phyloP scores from a whole-genome alignment of 2,797 vertebrate species.

The Coregonus ussuriensis region DNA sequence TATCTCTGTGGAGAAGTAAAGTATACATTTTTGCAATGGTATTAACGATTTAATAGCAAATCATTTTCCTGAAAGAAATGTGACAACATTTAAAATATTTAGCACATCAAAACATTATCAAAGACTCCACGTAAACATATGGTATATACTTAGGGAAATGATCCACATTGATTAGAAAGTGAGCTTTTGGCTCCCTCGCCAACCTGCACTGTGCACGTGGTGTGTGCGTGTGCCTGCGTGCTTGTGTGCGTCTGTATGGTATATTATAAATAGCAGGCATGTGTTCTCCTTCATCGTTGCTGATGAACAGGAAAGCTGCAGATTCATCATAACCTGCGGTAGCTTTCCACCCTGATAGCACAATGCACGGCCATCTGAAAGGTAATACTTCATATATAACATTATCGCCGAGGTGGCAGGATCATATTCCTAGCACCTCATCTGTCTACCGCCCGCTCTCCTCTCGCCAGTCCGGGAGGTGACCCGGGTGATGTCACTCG shows the following conservation, averaged over 20 bases:
- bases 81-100: not conserved
- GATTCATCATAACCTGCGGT: conserved; percentile 5
- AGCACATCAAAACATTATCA: not conserved
- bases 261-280: not conserved
- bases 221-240: not conserved
- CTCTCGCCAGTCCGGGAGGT: conserved; percentile 14
- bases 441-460: conserved; percentile 22
- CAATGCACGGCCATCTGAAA: conserved; percentile 25
- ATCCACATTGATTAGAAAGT: not conserved
- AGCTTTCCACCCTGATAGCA: conserved; percentile 14
- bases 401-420: conserved; percentile 25
- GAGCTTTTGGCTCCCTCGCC: not conserved
- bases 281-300: not conserved
- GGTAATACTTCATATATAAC: conserved; percentile 34
- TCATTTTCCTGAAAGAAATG: not conserved
- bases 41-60: not conserved
- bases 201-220: not conserved
- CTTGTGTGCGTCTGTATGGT: not conserved
- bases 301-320: conserved; percentile 5
- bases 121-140: not conserved
- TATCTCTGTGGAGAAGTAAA: not conserved
- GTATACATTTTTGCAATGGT: not conserved
- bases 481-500: conserved; percentile 23
- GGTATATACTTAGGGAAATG: conserved; percentile 8
- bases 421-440: conserved; percentile 22